A percentile compares a stretch with the other conserved stretches of the same genome.
Evolutionary conservation across 2,888 invertebrate genomes (phyloP).

Genomic region (Harmothoe impar): DNA sequence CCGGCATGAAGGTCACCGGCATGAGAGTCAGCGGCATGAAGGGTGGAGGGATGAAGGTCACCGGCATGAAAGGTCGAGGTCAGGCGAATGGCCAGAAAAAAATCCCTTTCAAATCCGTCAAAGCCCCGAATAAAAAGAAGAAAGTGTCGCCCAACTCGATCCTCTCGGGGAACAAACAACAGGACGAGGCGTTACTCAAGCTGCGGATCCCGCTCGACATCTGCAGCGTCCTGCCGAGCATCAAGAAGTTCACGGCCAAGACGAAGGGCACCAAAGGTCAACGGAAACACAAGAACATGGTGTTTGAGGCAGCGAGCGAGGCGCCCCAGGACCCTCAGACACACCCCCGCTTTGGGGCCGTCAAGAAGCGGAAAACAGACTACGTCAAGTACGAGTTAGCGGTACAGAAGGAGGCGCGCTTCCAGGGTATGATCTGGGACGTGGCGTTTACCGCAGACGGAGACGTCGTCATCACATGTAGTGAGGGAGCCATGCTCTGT

Average conservation of each 20-base stretch:
- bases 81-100: neutral
- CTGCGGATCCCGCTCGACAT: slow-evolving; percentile 66
- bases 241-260: slow-evolving; percentile 60
- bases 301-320: neutral
- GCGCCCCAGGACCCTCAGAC: neutral
- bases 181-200: slow-evolving; percentile 65
- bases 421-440: slow-evolving; percentile 68
- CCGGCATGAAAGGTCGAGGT: slow-evolving; percentile 12
- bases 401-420: slow-evolving; percentile 55
- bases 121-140: slow-evolving; percentile 10
- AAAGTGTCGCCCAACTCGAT: slow-evolving; percentile 38
- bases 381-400: slow-evolving; percentile 50
- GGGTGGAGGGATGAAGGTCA: neutral
- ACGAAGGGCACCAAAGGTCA: slow-evolving; percentile 45
- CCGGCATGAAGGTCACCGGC: neutral
- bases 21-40: neutral
- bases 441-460: slow-evolving; percentile 63
- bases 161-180: slow-evolving; percentile 50
- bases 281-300: neutral
- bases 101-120: slow-evolving; percentile 9
- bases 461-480: slow-evolving; percentile 61
- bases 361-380: slow-evolving; percentile 57
- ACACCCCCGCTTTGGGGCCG: neutral
- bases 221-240: slow-evolving; percentile 66
- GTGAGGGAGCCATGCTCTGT: slow-evolving; percentile 66